Base-by-base conservation (phyloP, 2,888 invertebrate genomes). In the Platerodrilus igneus region DNA sequence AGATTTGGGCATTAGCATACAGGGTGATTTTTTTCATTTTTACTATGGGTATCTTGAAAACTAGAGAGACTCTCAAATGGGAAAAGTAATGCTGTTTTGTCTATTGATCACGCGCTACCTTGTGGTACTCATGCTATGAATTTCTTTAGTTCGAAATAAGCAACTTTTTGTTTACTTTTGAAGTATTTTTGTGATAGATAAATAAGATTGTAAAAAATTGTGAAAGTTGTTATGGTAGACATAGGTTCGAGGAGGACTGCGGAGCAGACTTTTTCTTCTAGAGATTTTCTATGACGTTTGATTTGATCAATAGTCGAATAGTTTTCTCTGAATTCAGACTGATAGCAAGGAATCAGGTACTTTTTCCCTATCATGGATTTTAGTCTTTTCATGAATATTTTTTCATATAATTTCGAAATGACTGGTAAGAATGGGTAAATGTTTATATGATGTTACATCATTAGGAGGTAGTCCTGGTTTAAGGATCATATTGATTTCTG, bases 341-440 rank as follows among this genome's bases (percentile, higher is more conserved):
- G 28, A 37, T 43, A 35, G 9, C 21, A 25, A 2, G 36, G 23
- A 13, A 41, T 36, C 16, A 29, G 9, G 9, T 43, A 25, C 15
- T 17, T 40, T 31, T 37, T 32, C 31, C 36, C 25, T 8, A 48
- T 40, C 11, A 41, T 22, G 8, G 23, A n/a, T 9, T 45, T 45
- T 3, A 52, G 19, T 34, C 42, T 37, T 16, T 28, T 30, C 2
- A 48, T 31, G 1, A 54, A 16, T 31, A 52, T 6, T 48, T 51
- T 54, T 34, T 54, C 52, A 14, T 51, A 48, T 11, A 52, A 5
- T 32, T 53, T 55, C 0, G 45, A 53, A 1, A 56, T 27, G 4
- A 48, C 37, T 28, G 51, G 45, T n/a, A 56, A 27, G 9, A 56
- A 22, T 8, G 42, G 51, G 29, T n/a, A 59, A 54, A 2, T 50